A percentile compares a stretch with the other conserved stretches of the same genome.
Conservation (phyloP, 2,113 vertebrate genomes). For the Toxostoma redivivum region DNA sequence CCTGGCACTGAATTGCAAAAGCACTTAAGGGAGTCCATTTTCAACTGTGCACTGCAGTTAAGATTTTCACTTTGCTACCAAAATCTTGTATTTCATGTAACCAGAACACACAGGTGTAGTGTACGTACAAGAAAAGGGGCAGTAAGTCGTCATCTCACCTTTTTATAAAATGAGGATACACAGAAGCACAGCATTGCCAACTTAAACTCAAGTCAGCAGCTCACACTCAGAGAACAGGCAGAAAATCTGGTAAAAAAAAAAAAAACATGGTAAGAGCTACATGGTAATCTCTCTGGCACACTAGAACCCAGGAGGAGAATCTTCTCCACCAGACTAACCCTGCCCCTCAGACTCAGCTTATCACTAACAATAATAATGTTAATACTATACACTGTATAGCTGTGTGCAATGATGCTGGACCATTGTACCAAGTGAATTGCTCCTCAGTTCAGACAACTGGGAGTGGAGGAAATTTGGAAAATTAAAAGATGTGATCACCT, state of each 20-base stretch:
- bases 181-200: background rate
- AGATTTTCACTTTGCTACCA: background rate
- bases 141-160: background rate
- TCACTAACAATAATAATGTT: background rate
- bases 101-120: background rate
- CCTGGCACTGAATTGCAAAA: background rate
- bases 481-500: background rate
- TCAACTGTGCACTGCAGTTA: background rate
- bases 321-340: background rate
- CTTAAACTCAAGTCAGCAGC: background rate
- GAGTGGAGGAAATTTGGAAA: background rate
- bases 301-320: background rate
- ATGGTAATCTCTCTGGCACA: background rate
- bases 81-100: background rate
- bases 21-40: background rate
- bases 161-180: background rate
- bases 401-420: background rate
- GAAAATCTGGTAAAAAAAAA: background rate
- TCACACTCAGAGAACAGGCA: background rate
- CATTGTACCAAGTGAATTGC: background rate
- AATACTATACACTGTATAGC: background rate
- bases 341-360: background rate
- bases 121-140: background rate
- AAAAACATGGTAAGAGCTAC: no score
- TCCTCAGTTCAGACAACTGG: background rate